Conservation (phyloP, 2,888 invertebrate genomes). For the Phoronis australis region DNA sequence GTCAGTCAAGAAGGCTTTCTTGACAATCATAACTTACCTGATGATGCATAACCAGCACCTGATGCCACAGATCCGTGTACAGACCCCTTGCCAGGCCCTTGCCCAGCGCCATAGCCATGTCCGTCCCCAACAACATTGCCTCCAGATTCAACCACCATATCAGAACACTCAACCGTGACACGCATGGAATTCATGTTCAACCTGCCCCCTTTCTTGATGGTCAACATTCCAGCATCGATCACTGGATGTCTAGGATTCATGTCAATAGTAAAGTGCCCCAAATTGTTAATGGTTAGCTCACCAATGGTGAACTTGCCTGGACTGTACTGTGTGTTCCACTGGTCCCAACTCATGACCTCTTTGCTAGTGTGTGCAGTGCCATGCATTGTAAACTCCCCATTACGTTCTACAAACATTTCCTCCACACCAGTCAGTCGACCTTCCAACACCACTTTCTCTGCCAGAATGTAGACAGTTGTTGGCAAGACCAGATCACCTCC, state of each 20-base stretch:
- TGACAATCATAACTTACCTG: slow-evolving; percentile 21
- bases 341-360: slow-evolving; percentile 2
- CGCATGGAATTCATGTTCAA: slow-evolving; percentile 11
- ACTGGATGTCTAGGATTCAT: slow-evolving; percentile 17
- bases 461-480: slow-evolving; percentile 20
- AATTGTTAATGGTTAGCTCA: slow-evolving; percentile 21
- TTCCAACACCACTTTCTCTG: slow-evolving; percentile 25
- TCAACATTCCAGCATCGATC: slow-evolving; percentile 14
- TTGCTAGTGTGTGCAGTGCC: slow-evolving; percentile 19
- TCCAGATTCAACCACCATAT: slow-evolving; percentile 20
- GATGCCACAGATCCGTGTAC: slow-evolving; percentile 12
- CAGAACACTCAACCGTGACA: slow-evolving; percentile 12
- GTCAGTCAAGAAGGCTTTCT: too few species aligned
- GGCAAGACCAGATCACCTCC: slow-evolving; percentile 32
- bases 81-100: slow-evolving; percentile 22
- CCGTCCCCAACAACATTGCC: slow-evolving; percentile 22
- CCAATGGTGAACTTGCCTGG: slow-evolving; percentile 19
- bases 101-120: slow-evolving; percentile 15
- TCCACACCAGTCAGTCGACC: slow-evolving; percentile 29
- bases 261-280: slow-evolving; percentile 19
- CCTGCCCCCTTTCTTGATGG: slow-evolving; percentile 23
- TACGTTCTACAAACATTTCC: slow-evolving; percentile 23
- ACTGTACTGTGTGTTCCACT: slow-evolving; percentile 14
- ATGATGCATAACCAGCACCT: slow-evolving; percentile 26
- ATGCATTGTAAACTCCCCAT: slow-evolving; percentile 21